phyloP scores from a whole-genome alignment of 2,888 invertebrate species.

The Boloria euphrosyne region DNA sequence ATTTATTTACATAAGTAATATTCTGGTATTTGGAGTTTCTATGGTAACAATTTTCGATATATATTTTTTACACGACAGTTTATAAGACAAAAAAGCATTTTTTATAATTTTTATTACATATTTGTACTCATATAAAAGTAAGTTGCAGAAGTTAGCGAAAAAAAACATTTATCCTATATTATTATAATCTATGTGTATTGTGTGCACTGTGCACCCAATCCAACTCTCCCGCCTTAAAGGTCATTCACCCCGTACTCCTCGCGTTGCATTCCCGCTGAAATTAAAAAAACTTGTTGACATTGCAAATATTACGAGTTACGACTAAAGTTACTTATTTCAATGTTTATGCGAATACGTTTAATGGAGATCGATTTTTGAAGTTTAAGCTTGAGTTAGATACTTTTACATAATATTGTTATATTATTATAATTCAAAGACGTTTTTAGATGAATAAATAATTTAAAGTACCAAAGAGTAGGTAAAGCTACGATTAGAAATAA shows the following conservation, averaged over 20 bases:
- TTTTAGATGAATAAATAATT: no score
- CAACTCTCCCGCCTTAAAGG: slow-evolving; percentile 57
- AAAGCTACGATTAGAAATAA: background rate
- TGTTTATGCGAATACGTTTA: slow-evolving; percentile 7
- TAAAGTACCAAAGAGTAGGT: no score
- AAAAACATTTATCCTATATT: slow-evolving; percentile 18
- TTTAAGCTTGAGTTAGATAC: background rate
- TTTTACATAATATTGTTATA: no score
- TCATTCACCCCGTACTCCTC: slow-evolving; percentile 60
- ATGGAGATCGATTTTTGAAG: background rate
- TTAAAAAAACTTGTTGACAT: slow-evolving; percentile 49
- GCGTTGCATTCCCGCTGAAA: slow-evolving; percentile 56
- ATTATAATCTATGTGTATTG: slow-evolving; percentile 38
- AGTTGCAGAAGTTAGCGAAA: background rate
- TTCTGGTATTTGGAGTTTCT: slow-evolving; percentile 13
- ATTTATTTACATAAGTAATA: slow-evolving; percentile 10
- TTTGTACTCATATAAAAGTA: background rate
- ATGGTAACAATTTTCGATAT: slow-evolving; percentile 1
- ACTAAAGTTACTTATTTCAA: slow-evolving; percentile 10
- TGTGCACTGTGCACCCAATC: slow-evolving; percentile 50
- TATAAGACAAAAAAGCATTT: background rate
- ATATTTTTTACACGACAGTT: background rate
- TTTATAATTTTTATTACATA: background rate
- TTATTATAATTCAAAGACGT: no score
- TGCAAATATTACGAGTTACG: slow-evolving; percentile 33